Conservation (phyloP, 2,888 invertebrate genomes). For the Hyposoter dolosus region DNA sequence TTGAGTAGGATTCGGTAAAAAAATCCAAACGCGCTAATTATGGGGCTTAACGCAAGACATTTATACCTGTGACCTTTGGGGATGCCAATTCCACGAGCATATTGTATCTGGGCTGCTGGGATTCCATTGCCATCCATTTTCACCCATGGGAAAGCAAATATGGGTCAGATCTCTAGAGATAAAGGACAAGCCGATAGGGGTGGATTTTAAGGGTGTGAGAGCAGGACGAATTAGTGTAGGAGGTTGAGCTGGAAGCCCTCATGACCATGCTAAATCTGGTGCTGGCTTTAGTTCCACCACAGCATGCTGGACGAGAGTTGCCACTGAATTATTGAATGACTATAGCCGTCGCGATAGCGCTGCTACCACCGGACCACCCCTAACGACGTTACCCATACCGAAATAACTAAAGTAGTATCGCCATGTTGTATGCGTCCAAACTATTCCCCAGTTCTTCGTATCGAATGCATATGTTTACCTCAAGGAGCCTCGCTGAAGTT, state of each 20-base stretch:
- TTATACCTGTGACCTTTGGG: neutral
- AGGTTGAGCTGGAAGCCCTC: neutral
- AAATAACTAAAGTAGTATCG: conserved; percentile 37
- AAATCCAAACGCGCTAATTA: neutral
- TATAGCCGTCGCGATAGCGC: conserved; percentile 71
- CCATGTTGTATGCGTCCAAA: conserved; percentile 4
- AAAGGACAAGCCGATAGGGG: conserved; percentile 27
- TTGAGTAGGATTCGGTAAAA: neutral
- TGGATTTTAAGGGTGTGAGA: conserved; percentile 14
- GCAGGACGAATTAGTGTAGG: conserved; percentile 24
- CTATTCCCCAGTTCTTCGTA: neutral
- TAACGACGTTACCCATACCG: conserved; percentile 53
- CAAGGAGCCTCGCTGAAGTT: conserved; percentile 33
- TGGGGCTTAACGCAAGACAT: conserved; percentile 4
- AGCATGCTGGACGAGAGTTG: conserved; percentile 62
- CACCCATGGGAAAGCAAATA: conserved; percentile 34
- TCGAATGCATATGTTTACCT: conserved; percentile 33
- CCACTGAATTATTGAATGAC: conserved; percentile 75
- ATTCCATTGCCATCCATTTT: conserved; percentile 43
- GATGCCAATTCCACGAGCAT: conserved; percentile 43
- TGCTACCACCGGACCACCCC: conserved; percentile 43
- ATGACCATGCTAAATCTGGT: conserved; percentile 37
- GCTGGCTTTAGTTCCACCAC: conserved; percentile 60
- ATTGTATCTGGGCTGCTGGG: conserved; percentile 34
- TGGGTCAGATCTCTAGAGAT: conserved; percentile 60